phyloP scores from a whole-genome alignment of 2,888 invertebrate species.

The Chaetogeoica ovagalla region DNA sequence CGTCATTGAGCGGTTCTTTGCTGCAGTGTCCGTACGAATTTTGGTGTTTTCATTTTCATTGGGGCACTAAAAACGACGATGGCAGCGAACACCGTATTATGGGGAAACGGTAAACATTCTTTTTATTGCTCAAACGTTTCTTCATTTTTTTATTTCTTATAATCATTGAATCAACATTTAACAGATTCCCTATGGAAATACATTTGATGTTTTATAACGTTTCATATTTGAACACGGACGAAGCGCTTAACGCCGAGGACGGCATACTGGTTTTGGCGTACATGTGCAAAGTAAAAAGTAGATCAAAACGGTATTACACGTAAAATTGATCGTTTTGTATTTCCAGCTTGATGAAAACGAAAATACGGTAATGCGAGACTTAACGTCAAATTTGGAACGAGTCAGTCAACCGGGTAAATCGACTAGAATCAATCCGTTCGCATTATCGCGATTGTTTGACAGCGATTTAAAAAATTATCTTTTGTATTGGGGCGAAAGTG shows the following conservation, averaged over 20 bases:
- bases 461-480: background rate
- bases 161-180: background rate
- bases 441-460: slow-evolving; percentile 5
- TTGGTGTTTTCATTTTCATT: slow-evolving; percentile 30
- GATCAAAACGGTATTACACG: background rate
- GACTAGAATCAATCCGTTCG: background rate
- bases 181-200: slow-evolving; percentile 31
- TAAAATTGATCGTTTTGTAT: background rate
- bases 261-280: slow-evolving; percentile 19
- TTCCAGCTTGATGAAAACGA: background rate
- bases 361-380: background rate
- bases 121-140: background rate
- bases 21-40: slow-evolving; percentile 26
- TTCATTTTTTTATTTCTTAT: background rate
- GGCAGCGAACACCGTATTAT: slow-evolving; percentile 1
- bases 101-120: background rate
- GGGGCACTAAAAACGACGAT: background rate
- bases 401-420: background rate
- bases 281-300: slow-evolving; percentile 13
- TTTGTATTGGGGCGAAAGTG: slow-evolving; percentile 3
- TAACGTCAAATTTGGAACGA: background rate
- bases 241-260: background rate
- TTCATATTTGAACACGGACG: background rate
- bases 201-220: slow-evolving; percentile 18
- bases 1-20: slow-evolving; percentile 1